phyloP scores from a whole-genome alignment of 2,113 vertebrate genomes.

The Anoura caudifer region DNA sequence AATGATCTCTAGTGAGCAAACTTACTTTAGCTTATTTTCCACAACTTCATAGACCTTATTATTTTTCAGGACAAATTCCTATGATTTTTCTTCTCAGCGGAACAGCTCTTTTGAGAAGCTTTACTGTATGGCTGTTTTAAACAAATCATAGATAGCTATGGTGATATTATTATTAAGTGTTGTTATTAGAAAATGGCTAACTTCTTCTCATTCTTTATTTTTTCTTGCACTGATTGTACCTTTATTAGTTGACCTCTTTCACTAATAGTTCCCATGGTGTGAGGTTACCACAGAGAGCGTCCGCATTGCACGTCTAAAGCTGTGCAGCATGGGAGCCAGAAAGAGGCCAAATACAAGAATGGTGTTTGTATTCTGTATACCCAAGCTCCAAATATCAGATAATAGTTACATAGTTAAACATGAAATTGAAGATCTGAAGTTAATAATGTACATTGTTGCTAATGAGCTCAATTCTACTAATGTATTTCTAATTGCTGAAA shows the following conservation, averaged over 20 bases:
- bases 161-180: background rate
- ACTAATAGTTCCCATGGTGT: slow-evolving; percentile 95
- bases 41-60: background rate
- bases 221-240: slow-evolving; percentile 89
- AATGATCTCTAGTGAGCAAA: background rate
- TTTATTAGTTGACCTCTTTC: slow-evolving; percentile 98
- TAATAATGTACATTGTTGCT: slow-evolving; percentile 93
- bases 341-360: slow-evolving; percentile 99
- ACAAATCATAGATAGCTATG: background rate
- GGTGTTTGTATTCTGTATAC: slow-evolving; percentile 99
- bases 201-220: background rate
- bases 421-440: slow-evolving; percentile 93
- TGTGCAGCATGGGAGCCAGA: slow-evolving; percentile 99
- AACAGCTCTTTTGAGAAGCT: background rate
- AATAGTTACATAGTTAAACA: slow-evolving; percentile 99
- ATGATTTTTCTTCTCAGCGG: background rate
- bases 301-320: slow-evolving; percentile 97
- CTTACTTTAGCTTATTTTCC: slow-evolving; percentile 28
- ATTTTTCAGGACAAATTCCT: slow-evolving; percentile 12
- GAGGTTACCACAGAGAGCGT: slow-evolving; percentile 95
- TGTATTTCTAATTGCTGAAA: background rate
- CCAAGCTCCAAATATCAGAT: slow-evolving; percentile 95
- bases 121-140: background rate
- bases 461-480: slow-evolving; percentile 79
- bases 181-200: background rate